Evolutionary conservation across 53 echinoderm and acorn worm genomes (phyloP).

Genomic region (Glandiceps talaboti): DNA sequence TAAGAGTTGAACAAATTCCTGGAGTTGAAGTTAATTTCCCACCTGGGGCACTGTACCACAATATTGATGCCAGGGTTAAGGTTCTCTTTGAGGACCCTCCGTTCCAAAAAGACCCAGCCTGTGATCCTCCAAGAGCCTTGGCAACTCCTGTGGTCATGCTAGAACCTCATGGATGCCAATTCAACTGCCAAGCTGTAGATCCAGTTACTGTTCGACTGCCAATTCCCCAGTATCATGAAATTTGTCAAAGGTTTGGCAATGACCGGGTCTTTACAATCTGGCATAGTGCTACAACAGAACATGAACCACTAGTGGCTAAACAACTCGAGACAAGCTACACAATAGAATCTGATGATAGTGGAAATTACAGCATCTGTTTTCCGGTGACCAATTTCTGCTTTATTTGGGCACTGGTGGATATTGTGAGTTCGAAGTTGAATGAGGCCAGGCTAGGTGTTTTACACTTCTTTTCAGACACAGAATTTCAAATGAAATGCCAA

Average conservation of each 20-base stretch:
- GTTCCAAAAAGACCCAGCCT: conserved; percentile 36
- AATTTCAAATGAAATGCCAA: conserved; percentile 85
- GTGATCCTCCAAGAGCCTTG: conserved; percentile 35
- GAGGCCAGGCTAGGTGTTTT: conserved; percentile 44
- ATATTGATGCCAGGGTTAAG: conserved; percentile 54
- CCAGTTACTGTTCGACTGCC: conserved; percentile 72
- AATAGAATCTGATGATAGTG: conserved; percentile 37
- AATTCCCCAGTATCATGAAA: conserved; percentile 61
- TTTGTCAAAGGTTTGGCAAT: conserved; percentile 61
- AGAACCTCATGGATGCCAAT: conserved; percentile 72
- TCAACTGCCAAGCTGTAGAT: conserved; percentile 31
- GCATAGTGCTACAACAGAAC: conserved; percentile 77
- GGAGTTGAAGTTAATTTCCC: conserved; percentile 71
- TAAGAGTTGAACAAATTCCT: conserved; percentile 76
- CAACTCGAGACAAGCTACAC: conserved; percentile 32
- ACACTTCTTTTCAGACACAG: conserved; percentile 57
- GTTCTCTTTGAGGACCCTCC: conserved; percentile 62
- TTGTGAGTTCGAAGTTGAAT: conserved; percentile 39
- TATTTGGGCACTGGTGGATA: not conserved
- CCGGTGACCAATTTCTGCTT: conserved; percentile 50
- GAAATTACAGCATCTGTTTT: conserved; percentile 46
- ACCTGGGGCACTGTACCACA: conserved; percentile 40
- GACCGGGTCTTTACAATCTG: conserved; percentile 72
- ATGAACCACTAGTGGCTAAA: conserved; percentile 66
- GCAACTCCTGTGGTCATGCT: conserved; percentile 67